Evolutionary conservation across 2,888 invertebrate species (phyloP).

Genomic region (Blera fallax): DNA sequence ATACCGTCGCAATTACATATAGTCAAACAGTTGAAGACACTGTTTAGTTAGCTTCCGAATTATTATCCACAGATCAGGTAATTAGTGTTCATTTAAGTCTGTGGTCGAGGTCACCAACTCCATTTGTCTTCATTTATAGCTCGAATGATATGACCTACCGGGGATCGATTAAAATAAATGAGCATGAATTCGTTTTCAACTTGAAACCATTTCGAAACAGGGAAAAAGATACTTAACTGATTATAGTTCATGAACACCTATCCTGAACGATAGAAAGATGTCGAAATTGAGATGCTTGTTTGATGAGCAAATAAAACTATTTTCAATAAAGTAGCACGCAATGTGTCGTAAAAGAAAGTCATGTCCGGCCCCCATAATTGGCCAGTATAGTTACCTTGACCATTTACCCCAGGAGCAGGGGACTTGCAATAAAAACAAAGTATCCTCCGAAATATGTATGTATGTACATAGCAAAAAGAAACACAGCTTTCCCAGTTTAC

Average conservation of each 20-base stretch:
- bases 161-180: background rate
- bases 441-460: conserved; percentile 20
- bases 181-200: background rate
- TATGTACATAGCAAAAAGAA: background rate
- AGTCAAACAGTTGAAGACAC: too few relatives aligned
- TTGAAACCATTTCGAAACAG: too few relatives aligned
- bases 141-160: background rate
- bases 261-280: conserved; percentile 1
- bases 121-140: background rate
- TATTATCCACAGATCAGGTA: too few relatives aligned
- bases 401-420: background rate
- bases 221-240: background rate
- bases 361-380: conserved; percentile 43
- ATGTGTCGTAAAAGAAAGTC: conserved; percentile 58
- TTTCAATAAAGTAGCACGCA: conserved; percentile 60
- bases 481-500: conserved; percentile 47
- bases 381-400: conserved; percentile 22
- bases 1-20: too few relatives aligned
- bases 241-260: conserved; percentile 21
- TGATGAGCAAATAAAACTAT: conserved; percentile 49
- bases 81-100: too few relatives aligned
- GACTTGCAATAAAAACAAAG: conserved; percentile 58
- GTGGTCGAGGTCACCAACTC: too few relatives aligned
- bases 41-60: too few relatives aligned
- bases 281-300: conserved; percentile 31